Conservation (phyloP, 2,113 vertebrate genomes). For the Psophia crepitans region DNA sequence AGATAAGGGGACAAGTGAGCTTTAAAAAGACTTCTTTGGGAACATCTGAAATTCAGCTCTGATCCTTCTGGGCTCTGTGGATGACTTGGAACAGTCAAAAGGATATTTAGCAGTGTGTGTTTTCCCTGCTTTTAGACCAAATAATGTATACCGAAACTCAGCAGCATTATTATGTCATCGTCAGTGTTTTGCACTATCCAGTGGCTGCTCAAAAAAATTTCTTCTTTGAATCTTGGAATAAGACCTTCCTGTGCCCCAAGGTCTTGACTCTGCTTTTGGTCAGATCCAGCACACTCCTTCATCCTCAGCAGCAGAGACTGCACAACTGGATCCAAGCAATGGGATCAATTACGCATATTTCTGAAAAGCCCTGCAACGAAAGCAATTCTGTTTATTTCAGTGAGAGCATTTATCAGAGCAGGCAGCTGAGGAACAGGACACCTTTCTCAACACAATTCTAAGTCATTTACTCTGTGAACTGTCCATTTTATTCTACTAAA, state of each 20-base stretch:
- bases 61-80: background rate
- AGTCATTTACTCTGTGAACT: background rate
- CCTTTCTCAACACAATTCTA: background rate
- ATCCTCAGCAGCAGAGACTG: background rate
- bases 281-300: background rate
- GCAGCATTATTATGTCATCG: background rate
- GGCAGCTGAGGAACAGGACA: background rate
- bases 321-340: background rate
- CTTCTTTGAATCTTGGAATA: background rate
- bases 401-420: background rate
- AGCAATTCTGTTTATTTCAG: background rate
- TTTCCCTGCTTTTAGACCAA: background rate
- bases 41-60: background rate
- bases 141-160: background rate
- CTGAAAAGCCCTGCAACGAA: background rate
- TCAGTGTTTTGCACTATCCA: background rate
- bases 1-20: background rate
- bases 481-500: background rate
- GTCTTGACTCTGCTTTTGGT: background rate
- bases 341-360: background rate
- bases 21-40: background rate
- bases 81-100: background rate
- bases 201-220: background rate
- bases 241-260: background rate
- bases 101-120: background rate